Evolutionary conservation across 1,140 invertebrate species (phyloP).

Genomic region (Musca vetustissima): DNA sequence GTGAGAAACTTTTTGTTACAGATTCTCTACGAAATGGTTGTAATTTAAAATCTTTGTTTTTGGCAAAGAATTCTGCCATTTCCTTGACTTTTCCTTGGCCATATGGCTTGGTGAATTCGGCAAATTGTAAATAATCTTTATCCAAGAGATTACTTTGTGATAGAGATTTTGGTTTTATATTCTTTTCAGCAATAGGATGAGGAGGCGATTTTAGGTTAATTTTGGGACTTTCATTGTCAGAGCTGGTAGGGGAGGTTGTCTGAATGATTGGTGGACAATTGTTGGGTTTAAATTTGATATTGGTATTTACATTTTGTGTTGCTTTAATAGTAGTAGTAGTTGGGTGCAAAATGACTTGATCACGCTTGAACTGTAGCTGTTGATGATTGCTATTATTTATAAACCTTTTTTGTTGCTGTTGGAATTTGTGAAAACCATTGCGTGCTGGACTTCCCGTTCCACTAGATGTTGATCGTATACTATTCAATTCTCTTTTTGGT

Average conservation of each 20-base stretch:
- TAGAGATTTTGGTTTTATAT: constrained; percentile 10
- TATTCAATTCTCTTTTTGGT: constrained; percentile 42
- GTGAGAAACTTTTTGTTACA: background rate
- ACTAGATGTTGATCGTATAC: constrained; percentile 38
- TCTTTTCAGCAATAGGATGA: background rate
- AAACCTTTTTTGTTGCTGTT: constrained; percentile 20
- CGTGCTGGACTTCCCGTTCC: background rate
- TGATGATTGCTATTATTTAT: constrained; percentile 1
- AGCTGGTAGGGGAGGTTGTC: too few relatives aligned
- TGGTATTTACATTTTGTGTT: constrained; percentile 20
- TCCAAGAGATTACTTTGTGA: constrained; percentile 6
- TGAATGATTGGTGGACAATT: too few relatives aligned
- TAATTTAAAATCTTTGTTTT: constrained; percentile 36
- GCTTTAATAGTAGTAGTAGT: background rate
- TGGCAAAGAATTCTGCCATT: constrained; percentile 62
- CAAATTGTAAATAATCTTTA: background rate
- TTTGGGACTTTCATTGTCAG: background rate
- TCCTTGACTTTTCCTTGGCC: constrained; percentile 57
- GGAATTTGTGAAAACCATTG: too few relatives aligned
- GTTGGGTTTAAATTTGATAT: background rate
- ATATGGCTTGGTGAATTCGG: constrained; percentile 27
- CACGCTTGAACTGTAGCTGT: background rate
- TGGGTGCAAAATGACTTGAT: constrained; percentile 21
- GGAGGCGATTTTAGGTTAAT: background rate
- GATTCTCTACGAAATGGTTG: constrained; percentile 2